A percentile compares a stretch with the other conserved stretches of the same genome.
phyloP scores from a whole-genome alignment of 2,797 vertebrate species.

The Sebastes matsubarae region DNA sequence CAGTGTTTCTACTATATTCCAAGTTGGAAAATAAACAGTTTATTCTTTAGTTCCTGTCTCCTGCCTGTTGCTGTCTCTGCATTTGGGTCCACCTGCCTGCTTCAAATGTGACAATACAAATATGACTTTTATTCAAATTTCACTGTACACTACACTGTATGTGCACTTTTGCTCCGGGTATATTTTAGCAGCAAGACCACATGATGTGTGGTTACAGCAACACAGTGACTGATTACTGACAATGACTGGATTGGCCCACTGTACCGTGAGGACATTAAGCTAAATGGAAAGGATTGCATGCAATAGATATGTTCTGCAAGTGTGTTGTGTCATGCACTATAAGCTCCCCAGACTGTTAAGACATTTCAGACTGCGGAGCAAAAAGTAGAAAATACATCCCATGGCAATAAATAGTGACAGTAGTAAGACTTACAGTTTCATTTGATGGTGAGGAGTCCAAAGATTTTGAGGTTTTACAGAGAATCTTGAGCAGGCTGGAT shows the following conservation, averaged over 20 bases:
- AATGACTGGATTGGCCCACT: slow-evolving; percentile 1
- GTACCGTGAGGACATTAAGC: background rate
- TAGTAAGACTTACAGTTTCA: slow-evolving; percentile 24
- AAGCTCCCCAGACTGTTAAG: background rate
- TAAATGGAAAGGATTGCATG: background rate
- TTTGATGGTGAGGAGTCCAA: slow-evolving; percentile 1
- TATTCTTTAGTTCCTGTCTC: background rate
- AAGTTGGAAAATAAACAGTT: background rate
- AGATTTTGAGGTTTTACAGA: slow-evolving; percentile 3
- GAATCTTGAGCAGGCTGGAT: background rate
- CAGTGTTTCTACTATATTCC: background rate
- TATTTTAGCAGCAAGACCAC: background rate
- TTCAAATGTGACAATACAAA: background rate
- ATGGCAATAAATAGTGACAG: slow-evolving; percentile 4
- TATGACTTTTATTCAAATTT: background rate
- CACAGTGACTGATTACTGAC: slow-evolving; percentile 2
- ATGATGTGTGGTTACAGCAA: background rate
- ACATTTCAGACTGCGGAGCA: background rate
- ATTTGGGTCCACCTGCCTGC: background rate
- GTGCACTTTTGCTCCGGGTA: background rate
- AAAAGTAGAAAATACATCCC: background rate
- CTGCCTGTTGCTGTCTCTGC: background rate
- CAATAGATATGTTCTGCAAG: background rate
- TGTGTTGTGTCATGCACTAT: background rate
- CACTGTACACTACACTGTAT: background rate